Conservation (phyloP, 2,113 vertebrate species). For the Cynopterus brachyotis region DNA sequence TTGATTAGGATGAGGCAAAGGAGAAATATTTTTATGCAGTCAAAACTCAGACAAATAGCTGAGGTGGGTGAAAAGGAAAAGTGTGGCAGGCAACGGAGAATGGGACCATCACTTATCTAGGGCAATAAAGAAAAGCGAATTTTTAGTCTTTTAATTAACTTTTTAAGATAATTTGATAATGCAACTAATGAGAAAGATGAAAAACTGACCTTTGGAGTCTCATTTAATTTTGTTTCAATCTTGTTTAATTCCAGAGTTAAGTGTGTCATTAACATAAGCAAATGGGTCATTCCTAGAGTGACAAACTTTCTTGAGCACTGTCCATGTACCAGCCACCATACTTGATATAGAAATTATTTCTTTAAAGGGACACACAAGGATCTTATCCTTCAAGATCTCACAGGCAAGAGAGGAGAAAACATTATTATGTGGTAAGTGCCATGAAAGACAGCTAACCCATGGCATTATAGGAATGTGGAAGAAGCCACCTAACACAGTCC, state of each 20-base stretch:
- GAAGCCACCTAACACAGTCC: background rate
- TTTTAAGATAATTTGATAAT: constrained; percentile 3
- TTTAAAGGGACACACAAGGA: background rate
- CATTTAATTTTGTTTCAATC: background rate
- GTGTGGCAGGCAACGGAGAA: background rate
- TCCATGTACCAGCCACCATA: background rate
- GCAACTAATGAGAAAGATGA: background rate
- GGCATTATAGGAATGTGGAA: background rate
- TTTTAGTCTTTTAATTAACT: background rate
- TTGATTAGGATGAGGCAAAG: background rate
- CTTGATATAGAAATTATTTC: background rate
- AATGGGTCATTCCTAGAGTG: background rate
- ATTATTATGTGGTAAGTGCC: background rate
- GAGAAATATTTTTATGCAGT: background rate
- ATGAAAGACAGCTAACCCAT: background rate
- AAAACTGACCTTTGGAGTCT: background rate
- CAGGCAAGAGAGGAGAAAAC: background rate
- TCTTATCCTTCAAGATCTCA: background rate
- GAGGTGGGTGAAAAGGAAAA: background rate
- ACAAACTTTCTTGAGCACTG: background rate
- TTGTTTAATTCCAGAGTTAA: background rate
- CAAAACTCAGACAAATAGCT: background rate
- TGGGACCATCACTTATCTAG: background rate
- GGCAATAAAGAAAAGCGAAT: background rate
- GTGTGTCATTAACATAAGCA: background rate